These are phyloP conservation scores for Periphyllus acericola DNA, from an alignment of 2,888 invertebrate species.

Conservation along the genomic window DNA sequence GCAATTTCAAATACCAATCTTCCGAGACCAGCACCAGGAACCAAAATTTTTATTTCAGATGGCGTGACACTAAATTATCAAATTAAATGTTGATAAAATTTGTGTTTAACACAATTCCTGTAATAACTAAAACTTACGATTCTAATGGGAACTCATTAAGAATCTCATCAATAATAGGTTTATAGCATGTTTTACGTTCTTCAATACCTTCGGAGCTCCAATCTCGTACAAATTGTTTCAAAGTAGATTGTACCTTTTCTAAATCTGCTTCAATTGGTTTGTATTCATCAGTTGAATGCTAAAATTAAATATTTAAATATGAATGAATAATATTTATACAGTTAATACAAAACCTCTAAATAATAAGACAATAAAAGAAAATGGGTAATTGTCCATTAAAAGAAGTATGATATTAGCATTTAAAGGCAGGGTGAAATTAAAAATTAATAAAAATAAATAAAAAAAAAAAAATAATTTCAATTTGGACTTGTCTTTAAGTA, in stretches of 20 bases:
- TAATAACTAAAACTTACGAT: slow-evolving; percentile 8
- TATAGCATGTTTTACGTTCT: slow-evolving; percentile 88
- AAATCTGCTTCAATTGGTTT: slow-evolving; percentile 63
- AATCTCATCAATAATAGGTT: slow-evolving; percentile 88
- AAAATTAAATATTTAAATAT: background rate
- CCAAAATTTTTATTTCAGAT: slow-evolving; percentile 78
- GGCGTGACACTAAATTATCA: slow-evolving; percentile 61
- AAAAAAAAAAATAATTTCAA: no score
- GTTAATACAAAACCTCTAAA: background rate
- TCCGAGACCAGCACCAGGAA: slow-evolving; percentile 97
- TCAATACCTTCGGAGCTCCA: slow-evolving; percentile 88
- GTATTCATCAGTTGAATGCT: slow-evolving; percentile 49
- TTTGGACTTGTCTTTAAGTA: background rate
- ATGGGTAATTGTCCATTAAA: background rate
- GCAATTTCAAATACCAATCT: slow-evolving; percentile 95
- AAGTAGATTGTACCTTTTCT: slow-evolving; percentile 84
- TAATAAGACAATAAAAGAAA: background rate
- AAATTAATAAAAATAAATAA: no score
- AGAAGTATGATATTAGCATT: background rate
- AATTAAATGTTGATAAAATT: background rate
- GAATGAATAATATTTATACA: background rate
- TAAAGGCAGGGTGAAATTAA: background rate
- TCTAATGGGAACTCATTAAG: slow-evolving; percentile 74
- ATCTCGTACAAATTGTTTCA: slow-evolving; percentile 96
- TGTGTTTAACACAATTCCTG: background rate